These are phyloP conservation scores for Dromococcyx pavoninus DNA, from an alignment of 2,797 vertebrate genomes.

Conservation along the genomic window DNA sequence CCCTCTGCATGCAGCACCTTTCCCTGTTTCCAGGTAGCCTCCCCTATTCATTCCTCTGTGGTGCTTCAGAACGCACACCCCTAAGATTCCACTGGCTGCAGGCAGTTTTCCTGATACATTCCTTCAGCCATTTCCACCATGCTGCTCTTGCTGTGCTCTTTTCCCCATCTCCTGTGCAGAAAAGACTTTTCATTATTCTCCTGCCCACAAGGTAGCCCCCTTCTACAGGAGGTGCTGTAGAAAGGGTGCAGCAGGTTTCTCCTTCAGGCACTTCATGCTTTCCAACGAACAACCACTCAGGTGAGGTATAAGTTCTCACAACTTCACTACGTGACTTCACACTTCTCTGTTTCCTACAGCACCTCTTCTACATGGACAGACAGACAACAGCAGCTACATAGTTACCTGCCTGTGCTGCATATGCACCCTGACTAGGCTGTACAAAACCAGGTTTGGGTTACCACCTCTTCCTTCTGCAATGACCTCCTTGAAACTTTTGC, in stretches of 20 bases:
- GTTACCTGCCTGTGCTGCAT: not conserved
- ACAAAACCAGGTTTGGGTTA: not conserved
- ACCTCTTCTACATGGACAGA: not conserved
- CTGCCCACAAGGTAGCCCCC: rapidly evolving
- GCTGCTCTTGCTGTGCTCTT: not conserved
- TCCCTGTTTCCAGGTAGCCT: not conserved
- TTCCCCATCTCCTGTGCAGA: not conserved
- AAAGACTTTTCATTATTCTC: not conserved
- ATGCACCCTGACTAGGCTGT: not conserved
- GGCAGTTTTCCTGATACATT: not conserved
- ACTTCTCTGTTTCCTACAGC: rapidly evolving
- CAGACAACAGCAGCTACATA: not conserved
- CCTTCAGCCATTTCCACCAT: rapidly evolving
- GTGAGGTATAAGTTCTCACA: not conserved
- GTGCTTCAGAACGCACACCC: not conserved
- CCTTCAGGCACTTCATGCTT: not conserved
- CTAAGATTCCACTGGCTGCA: not conserved
- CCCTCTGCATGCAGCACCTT: not conserved
- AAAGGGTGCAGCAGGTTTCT: not conserved
- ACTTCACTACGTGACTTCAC: not conserved
- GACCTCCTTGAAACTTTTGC: not conserved
- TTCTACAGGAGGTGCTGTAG: not conserved
- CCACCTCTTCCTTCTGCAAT: not conserved
- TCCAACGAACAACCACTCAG: not conserved
- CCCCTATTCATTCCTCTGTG: not conserved